A percentile compares a stretch with the other conserved stretches of the same genome.
These are phyloP conservation scores for Xestoiulus laeticollis DNA, from an alignment of 2,888 invertebrate species.

Conservation along the genomic window DNA sequence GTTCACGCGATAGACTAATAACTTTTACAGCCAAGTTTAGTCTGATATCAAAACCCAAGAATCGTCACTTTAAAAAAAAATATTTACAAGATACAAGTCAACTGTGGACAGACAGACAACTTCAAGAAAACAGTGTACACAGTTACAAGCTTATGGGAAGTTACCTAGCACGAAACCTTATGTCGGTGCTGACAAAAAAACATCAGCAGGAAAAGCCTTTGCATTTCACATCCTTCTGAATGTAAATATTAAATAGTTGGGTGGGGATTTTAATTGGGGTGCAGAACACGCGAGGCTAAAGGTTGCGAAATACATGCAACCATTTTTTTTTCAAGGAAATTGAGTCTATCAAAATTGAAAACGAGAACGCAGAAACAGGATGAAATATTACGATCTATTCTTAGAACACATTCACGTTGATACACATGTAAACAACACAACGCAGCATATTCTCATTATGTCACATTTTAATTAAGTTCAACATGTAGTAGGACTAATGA, in stretches of 20 bases:
- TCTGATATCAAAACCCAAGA: not conserved
- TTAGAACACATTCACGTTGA: not conserved
- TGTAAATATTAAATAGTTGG: conserved; percentile 21
- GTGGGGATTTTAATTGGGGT: not conserved
- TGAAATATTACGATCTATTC: not conserved
- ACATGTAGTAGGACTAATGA: not conserved
- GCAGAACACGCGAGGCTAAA: not conserved
- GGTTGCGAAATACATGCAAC: not conserved
- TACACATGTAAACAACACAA: not conserved
- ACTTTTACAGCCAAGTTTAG: not conserved
- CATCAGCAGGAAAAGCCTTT: not conserved
- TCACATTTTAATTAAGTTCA: not conserved
- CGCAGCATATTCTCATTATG: not conserved
- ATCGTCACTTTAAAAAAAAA: not conserved
- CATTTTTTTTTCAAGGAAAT: not conserved
- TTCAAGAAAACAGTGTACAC: not conserved
- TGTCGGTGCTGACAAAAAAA: not conserved
- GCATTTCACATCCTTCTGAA: not conserved
- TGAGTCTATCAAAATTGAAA: not conserved
- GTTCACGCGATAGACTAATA: not conserved
- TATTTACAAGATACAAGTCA: not conserved
- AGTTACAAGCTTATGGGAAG: not conserved
- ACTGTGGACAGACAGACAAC: not conserved
- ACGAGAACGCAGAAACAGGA: not conserved
- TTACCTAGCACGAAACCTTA: not conserved